phyloP scores from a whole-genome alignment of 1,140 invertebrate genomes.

The Venustaconcha ellipsiformis region DNA sequence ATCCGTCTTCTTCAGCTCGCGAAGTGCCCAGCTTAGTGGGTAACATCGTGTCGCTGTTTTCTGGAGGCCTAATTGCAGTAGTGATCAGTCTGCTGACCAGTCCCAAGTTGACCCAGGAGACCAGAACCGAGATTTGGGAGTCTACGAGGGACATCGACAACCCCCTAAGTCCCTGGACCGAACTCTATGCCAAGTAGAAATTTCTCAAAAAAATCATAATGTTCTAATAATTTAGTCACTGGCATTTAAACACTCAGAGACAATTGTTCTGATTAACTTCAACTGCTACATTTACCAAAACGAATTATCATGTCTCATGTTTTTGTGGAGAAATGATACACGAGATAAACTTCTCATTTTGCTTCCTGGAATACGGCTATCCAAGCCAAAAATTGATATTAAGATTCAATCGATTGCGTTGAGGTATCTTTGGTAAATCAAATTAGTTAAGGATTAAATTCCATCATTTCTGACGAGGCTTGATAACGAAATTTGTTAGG shows the following conservation, averaged over 20 bases:
- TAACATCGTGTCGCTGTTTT: conserved; percentile 66
- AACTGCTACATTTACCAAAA: too few relatives aligned
- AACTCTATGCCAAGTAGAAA: conserved; percentile 65
- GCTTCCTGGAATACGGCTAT: too few relatives aligned
- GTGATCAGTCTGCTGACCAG: conserved; percentile 58
- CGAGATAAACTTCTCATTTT: too few relatives aligned
- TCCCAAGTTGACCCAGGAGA: conserved; percentile 23
- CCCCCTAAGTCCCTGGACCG: conserved; percentile 68
- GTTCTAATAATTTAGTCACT: neutral
- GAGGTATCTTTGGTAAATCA: too few relatives aligned
- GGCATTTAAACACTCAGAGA: neutral
- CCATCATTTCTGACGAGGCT: too few relatives aligned
- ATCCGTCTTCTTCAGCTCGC: conserved; percentile 36
- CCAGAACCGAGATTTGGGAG: conserved; percentile 64
- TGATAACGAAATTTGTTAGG: too few relatives aligned
- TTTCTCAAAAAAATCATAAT: neutral
- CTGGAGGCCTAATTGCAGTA: conserved; percentile 62
- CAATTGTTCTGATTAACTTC: too few relatives aligned
- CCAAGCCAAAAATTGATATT: too few relatives aligned
- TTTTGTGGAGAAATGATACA: too few relatives aligned
- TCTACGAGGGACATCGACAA: conserved; percentile 70
- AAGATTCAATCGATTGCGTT: too few relatives aligned
- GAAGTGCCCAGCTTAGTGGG: conserved; percentile 67
- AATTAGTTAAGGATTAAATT: too few relatives aligned
- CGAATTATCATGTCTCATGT: too few relatives aligned